These are phyloP conservation scores for Notarius lentiginosus DNA, from an alignment of 2,113 vertebrate genomes.

Conservation along the genomic window DNA sequence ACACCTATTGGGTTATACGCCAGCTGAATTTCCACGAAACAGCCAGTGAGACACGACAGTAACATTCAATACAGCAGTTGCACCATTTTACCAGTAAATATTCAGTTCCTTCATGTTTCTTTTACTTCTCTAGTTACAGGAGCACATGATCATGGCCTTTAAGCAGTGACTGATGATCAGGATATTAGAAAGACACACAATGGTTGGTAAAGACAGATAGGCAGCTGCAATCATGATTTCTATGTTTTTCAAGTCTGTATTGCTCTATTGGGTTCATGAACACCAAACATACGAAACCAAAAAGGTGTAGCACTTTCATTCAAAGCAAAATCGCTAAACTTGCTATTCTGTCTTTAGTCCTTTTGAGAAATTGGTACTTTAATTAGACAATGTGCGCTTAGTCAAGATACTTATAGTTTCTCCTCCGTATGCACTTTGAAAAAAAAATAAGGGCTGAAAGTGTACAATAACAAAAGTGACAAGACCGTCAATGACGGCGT, in stretches of 20 bases:
- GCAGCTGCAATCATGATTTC: not conserved
- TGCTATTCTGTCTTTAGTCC: not conserved
- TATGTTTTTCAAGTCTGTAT: not conserved
- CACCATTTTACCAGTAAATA: not conserved
- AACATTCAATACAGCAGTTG: not conserved
- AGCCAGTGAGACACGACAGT: not conserved
- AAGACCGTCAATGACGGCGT: too few relatives aligned
- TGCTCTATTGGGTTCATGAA: not conserved
- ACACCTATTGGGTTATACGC: slow-evolving; percentile 29
- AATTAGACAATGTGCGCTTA: not conserved
- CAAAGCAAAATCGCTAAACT: not conserved
- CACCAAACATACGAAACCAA: not conserved
- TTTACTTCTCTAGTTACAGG: not conserved
- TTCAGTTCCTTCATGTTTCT: not conserved
- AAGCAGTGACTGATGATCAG: not conserved
- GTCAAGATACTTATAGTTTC: not conserved
- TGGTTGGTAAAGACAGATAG: not conserved
- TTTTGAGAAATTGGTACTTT: not conserved
- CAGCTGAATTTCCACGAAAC: slow-evolving; percentile 7
- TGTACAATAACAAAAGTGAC: not conserved
- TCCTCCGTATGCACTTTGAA: not conserved
- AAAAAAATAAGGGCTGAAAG: not conserved
- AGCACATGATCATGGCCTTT: slow-evolving; percentile 16
- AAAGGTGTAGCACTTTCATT: not conserved
- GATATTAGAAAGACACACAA: not conserved